Base-by-base conservation (phyloP, 2,113 vertebrate species). In the Hucho hucho region DNA sequence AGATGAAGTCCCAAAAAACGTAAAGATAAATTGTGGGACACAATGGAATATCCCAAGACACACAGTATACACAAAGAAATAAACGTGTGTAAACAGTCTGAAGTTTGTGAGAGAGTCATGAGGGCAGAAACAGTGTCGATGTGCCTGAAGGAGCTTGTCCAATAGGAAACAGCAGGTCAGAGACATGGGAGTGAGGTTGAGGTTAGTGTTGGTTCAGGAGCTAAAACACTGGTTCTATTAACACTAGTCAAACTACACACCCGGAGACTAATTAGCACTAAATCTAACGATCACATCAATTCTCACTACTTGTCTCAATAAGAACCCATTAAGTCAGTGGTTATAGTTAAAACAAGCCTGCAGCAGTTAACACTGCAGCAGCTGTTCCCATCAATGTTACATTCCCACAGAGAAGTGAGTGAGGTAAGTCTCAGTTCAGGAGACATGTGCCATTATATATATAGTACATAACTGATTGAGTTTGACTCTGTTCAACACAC, bases 51-150 rank as follows among this genome's bases (percentile, higher is more conserved):
- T 14, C 22, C 3, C 3, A 58, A 74, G 77, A 73, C 63, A 69
- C 24, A 75, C 29, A 68, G 77, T 69, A 74, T 66, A 49, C 58
- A 7, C 6, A 13, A 71, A 79, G 74, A 78, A 18, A 75, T 7
- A 79, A 71, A 24, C 4, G 28, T 79, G 75, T 72, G 6, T 70
- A 86, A 87, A 86, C 76, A 85, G 59, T 74, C 29, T 61, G 16
- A 28, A 46, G 16, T 65, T 86, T 63, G 47, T 65, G 70, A 66
- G 28, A 37, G 46, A 68, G 73, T 6, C 29, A 80, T 2, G 5
- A 69, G 68, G 70, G 76, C 14, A 20, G 56, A 81, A 65, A 81
- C 64, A 72, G 65, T 6, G 32, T 71, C 58, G 79, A 76, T 77
- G 70, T 25, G 64, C 75, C 71, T 25, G 58, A 64, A 79, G 79